A percentile compares a stretch with the other conserved stretches of the same genome.
Evolutionary conservation across 2,113 vertebrate species (phyloP).

Genomic region (Phalacrocorax aristotelis): DNA sequence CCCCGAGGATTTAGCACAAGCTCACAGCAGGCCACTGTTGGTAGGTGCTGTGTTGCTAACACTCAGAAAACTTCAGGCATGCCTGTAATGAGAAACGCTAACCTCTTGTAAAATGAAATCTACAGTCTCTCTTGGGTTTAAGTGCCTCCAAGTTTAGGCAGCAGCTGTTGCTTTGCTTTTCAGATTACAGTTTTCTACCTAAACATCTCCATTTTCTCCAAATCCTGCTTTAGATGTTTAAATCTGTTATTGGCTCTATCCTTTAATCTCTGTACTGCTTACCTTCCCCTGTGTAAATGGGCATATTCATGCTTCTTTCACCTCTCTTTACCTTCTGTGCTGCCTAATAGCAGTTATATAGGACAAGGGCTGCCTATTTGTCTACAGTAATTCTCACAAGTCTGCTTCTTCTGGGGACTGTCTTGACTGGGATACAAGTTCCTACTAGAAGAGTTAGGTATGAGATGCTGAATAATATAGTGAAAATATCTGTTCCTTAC

Average conservation of each 20-base stretch:
- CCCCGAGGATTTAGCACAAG: neutral
- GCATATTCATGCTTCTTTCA: neutral
- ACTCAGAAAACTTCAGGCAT: neutral
- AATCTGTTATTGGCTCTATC: neutral
- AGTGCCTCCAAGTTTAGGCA: neutral
- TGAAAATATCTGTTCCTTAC: neutral
- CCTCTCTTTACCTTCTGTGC: neutral
- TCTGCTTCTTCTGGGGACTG: neutral
- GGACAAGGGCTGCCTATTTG: neutral
- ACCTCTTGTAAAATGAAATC: neutral
- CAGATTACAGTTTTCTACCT: neutral
- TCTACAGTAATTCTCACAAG: neutral
- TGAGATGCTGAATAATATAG: neutral
- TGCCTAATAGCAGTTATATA: neutral
- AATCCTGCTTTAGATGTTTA: neutral
- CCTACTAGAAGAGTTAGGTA: neutral
- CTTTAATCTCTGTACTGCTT: neutral
- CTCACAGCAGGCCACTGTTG: neutral
- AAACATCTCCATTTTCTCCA: neutral
- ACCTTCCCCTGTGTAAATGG: neutral
- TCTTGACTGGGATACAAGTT: neutral
- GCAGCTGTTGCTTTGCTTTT: constrained; percentile 25
- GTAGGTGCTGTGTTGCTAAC: neutral
- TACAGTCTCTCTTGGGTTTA: neutral
- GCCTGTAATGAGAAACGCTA: neutral